A percentile compares a stretch with the other conserved stretches of the same genome.
Conservation (phyloP, 2,888 invertebrate genomes). For the Tachina fera region DNA sequence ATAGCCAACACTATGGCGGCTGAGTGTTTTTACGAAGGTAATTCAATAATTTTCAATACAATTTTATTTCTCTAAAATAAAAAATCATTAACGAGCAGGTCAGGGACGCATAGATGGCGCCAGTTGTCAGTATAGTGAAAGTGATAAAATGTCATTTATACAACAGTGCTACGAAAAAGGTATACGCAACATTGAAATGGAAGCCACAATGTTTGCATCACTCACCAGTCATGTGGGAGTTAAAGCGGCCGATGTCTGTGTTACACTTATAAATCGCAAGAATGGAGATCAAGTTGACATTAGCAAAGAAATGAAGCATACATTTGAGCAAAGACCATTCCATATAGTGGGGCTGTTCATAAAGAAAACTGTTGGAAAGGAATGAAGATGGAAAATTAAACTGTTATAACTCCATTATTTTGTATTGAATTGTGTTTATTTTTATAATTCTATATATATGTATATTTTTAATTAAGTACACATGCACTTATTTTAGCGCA, state of each 20-base stretch:
- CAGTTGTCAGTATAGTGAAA: slow-evolving; percentile 87
- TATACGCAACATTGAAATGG: slow-evolving; percentile 92
- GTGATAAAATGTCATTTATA: slow-evolving; percentile 87
- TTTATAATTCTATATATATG: too few relatives aligned
- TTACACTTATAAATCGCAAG: slow-evolving; percentile 88
- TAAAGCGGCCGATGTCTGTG: slow-evolving; percentile 88
- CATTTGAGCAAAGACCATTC: slow-evolving; percentile 88
- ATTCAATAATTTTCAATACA: background rate
- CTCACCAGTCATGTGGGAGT: slow-evolving; percentile 87
- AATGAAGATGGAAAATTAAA: background rate
- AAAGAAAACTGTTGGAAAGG: slow-evolving; percentile 77
- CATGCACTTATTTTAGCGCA: too few relatives aligned
- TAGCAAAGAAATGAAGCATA: slow-evolving; percentile 84
- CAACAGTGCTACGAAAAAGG: slow-evolving; percentile 84
- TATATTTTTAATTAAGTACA: too few relatives aligned
- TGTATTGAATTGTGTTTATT: too few relatives aligned
- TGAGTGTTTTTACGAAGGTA: slow-evolving; percentile 92
- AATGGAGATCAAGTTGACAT: slow-evolving; percentile 87
- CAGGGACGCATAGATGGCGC: slow-evolving; percentile 91
- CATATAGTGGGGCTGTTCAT: slow-evolving; percentile 87
- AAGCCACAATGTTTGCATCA: slow-evolving; percentile 89
- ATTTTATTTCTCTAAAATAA: background rate
- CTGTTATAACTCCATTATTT: background rate
- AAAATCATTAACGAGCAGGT: slow-evolving; percentile 83
- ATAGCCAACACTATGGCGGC: slow-evolving; percentile 89